Base-by-base conservation (phyloP, 2,113 vertebrate genomes). In the Falco punctatus region DNA sequence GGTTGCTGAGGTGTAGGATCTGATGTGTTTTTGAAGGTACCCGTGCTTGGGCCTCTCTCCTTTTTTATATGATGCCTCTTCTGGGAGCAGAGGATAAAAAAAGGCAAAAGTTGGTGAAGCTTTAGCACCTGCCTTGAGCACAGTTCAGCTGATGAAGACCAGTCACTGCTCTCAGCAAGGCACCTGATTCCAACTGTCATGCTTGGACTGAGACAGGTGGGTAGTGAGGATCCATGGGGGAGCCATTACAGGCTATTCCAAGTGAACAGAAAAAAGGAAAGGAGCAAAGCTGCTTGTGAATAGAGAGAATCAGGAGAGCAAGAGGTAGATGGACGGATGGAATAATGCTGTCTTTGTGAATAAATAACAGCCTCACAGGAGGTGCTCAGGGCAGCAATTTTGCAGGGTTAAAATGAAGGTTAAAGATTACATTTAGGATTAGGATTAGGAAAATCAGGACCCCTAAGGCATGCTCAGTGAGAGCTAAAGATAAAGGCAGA, bases 251-350 rank as follows among this genome's bases (percentile, higher is more conserved):
- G 81, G 32, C 91, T 91, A 59, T 96, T 95, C 74, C 81, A 61
- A 64, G 58, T 28, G 86, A 92, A 85, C 30, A 89, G 81, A 62
- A 81, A 89, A 91, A 91, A 82, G 42, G 32, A 58, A 87, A 90
- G 86, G 62, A 79, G 84, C 33, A 82, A 94, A 92, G 86, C 73
- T 92, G 73, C 84, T 80, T 54, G 33, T 91, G 86, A 95, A 96
- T 95, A 95, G 96, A 71, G 51, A 83, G 91, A 96, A 94, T 95
- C 95, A 95, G 74, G 81, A 95, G 84, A 94, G 78, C 70, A 44
- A 90, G 78, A 82, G 54, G 81, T 92, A 79, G 94, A 96, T 66
- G 71, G 86, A 49, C 70, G 87, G 84, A 51, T 89, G 87, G 87
- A 96, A 93, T 92, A 85, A 89, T 79, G 81, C 81, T 77, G 46